Conservation (phyloP, 2,888 invertebrate species). For the Eurytoma californica region DNA sequence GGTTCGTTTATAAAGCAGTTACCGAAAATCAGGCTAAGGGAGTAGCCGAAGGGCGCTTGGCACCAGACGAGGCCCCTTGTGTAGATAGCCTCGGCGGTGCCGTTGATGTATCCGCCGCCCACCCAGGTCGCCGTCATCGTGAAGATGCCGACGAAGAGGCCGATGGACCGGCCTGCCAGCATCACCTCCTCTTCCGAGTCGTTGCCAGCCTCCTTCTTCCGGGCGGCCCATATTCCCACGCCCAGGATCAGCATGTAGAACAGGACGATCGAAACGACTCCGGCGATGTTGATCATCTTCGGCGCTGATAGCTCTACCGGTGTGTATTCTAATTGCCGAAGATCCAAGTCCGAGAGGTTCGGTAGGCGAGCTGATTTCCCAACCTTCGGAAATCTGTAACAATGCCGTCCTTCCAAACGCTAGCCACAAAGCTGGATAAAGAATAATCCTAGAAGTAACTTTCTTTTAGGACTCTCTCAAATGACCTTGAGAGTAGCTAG, state of each 20-base stretch:
- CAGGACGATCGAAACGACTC: constrained; percentile 94
- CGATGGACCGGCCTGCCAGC: constrained; percentile 98
- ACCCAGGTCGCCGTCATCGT: constrained; percentile 99
- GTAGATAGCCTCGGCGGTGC: constrained; percentile 98
- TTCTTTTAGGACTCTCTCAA: too few species aligned
- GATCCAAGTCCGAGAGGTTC: constrained; percentile 69
- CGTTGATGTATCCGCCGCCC: constrained; percentile 99
- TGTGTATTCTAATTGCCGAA: constrained; percentile 70
- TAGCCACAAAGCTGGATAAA: too few species aligned
- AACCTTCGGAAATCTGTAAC: constrained; percentile 69
- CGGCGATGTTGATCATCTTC: constrained; percentile 93
- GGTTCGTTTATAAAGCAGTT: constrained; percentile 62
- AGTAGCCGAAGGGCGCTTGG: constrained; percentile 99
- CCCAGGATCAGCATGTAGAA: constrained; percentile 97
- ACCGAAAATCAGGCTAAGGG: constrained; percentile 96
- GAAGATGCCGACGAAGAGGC: constrained; percentile 97
- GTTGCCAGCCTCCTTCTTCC: constrained; percentile 92
- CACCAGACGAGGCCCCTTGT: constrained; percentile 96
- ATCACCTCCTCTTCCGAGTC: constrained; percentile 98
- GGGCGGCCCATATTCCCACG: constrained; percentile 98
- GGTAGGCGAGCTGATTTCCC: constrained; percentile 69
- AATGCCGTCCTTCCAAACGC: too few species aligned
- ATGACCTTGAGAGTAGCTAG: too few species aligned
- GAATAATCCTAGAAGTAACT: too few species aligned
- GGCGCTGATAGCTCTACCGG: constrained; percentile 71